A percentile compares a stretch with the other conserved stretches of the same genome.
Conservation (phyloP, 2,113 vertebrate species). For the Puffinus mauretanicus region DNA sequence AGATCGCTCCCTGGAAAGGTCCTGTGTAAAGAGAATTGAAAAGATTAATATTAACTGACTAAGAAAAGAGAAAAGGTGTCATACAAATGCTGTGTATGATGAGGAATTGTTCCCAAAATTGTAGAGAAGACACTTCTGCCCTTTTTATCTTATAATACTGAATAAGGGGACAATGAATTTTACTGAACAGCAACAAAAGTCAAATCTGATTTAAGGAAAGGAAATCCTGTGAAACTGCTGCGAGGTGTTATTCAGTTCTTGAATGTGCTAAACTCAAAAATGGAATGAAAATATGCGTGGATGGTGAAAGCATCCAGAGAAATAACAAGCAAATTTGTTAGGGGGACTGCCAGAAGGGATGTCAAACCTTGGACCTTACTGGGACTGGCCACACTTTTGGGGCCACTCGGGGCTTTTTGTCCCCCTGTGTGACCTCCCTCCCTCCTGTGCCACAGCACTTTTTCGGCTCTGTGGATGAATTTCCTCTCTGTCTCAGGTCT, state of each 20-base stretch:
- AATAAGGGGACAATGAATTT: background rate
- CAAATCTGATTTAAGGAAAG: background rate
- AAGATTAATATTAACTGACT: background rate
- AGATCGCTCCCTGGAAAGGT: background rate
- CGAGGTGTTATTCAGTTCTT: background rate
- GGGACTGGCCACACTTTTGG: background rate
- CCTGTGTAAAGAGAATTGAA: background rate
- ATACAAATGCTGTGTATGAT: background rate
- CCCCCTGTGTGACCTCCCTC: background rate
- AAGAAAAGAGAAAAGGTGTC: background rate
- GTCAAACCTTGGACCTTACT: background rate
- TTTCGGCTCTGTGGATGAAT: background rate
- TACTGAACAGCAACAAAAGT: background rate
- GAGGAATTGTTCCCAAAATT: background rate
- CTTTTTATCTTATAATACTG: background rate
- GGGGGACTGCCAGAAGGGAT: background rate
- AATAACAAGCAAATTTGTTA: background rate
- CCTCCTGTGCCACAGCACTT: background rate
- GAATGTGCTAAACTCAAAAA: background rate
- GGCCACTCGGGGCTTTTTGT: background rate
- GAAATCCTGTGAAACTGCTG: background rate
- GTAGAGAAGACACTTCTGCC: background rate
- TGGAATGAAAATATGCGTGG: background rate
- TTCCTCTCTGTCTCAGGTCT: background rate
- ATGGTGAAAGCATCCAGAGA: background rate